Evolutionary conservation across 1,140 invertebrate species (phyloP).

Genomic region (Cephus cinctus): DNA sequence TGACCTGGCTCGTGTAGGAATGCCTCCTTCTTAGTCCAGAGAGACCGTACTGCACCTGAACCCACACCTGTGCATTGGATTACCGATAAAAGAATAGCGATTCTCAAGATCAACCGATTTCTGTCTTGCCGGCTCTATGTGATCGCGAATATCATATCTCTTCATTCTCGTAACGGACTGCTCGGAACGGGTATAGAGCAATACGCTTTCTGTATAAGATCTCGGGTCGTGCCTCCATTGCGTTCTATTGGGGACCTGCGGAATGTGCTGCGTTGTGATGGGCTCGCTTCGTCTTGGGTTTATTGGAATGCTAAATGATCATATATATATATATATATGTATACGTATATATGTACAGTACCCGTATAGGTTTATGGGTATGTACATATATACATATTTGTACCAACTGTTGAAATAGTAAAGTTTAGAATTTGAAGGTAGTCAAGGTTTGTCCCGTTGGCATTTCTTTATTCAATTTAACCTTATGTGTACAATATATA

Average conservation of each 20-base stretch:
- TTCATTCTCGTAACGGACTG: constrained; percentile 4
- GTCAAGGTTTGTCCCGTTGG: no score
- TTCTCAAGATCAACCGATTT: not conserved
- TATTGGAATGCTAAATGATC: no score
- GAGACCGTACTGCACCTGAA: constrained; percentile 30
- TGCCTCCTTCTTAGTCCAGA: constrained; percentile 21
- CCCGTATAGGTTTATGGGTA: no score
- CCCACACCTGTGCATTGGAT: constrained; percentile 17
- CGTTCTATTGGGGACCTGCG: constrained; percentile 19
- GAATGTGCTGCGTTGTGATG: constrained; percentile 34
- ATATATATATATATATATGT: no score
- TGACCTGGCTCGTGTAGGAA: constrained; percentile 31
- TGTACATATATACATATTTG: no score
- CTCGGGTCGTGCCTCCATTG: not conserved
- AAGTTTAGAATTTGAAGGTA: no score
- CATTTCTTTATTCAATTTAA: no score
- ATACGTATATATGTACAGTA: no score
- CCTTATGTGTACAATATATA: no score
- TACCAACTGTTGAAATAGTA: no score
- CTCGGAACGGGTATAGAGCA: not conserved
- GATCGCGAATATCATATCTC: constrained; percentile 12
- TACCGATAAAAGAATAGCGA: no score
- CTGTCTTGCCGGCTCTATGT: constrained; percentile 16
- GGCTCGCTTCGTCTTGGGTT: no score
- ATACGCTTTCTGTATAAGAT: not conserved